Evolutionary conservation across 2,888 invertebrate genomes (phyloP).

Genomic region (Lithophane semibrunnea): DNA sequence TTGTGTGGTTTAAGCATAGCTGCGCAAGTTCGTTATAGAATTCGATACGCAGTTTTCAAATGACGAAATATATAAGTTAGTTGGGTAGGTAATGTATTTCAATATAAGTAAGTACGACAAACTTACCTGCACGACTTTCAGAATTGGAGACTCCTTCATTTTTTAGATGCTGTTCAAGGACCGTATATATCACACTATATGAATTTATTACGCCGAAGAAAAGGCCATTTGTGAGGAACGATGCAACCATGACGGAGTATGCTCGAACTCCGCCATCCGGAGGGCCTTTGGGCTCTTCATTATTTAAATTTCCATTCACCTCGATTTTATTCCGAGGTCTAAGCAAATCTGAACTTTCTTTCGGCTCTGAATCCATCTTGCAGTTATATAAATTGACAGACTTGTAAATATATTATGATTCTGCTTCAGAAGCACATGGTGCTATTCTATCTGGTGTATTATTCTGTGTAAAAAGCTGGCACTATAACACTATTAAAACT

Average conservation of each 20-base stretch:
- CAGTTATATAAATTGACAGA: constrained; percentile 63
- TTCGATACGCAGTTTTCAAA: constrained; percentile 48
- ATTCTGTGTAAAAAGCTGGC: constrained; percentile 34
- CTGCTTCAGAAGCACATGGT: constrained; percentile 60
- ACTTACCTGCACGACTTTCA: constrained; percentile 95
- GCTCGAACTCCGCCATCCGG: constrained; percentile 95
- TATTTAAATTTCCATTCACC: constrained; percentile 72
- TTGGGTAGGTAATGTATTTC: not conserved
- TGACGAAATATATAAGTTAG: constrained; percentile 31
- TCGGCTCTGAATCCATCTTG: constrained; percentile 78
- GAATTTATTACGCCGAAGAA: constrained; percentile 97
- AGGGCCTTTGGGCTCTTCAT: constrained; percentile 79
- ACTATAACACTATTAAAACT: constrained; percentile 39
- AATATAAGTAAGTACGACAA: constrained; percentile 14
- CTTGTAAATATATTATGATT: constrained; percentile 53
- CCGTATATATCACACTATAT: constrained; percentile 94
- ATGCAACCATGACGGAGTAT: constrained; percentile 95
- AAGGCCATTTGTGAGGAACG: constrained; percentile 97
- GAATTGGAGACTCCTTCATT: constrained; percentile 92
- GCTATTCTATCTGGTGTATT: constrained; percentile 25
- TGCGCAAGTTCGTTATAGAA: constrained; percentile 29
- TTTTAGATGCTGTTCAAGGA: constrained; percentile 92
- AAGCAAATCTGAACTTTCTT: constrained; percentile 82
- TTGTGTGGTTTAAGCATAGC: constrained; percentile 27
- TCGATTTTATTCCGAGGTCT: constrained; percentile 70